These are phyloP conservation scores for Megaleporinus macrocephalus DNA, from an alignment of 2,113 vertebrate species.

Conservation along the genomic window DNA sequence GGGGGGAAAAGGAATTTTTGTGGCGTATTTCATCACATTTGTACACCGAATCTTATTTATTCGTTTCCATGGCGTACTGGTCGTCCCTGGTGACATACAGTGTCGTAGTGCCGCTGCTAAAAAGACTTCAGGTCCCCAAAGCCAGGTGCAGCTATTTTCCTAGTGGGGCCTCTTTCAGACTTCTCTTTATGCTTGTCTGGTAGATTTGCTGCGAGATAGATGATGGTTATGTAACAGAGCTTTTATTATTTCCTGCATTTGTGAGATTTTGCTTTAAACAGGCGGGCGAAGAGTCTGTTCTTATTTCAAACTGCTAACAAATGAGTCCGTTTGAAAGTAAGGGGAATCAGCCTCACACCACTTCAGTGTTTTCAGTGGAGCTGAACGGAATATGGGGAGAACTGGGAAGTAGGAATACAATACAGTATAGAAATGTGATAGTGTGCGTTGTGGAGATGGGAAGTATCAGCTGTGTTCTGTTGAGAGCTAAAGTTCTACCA, in stretches of 20 bases:
- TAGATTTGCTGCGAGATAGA: conserved; percentile 31
- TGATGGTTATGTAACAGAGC: conserved; percentile 2
- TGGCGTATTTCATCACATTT: conserved; percentile 63
- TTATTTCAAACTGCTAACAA: not conserved
- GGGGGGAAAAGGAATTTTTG: conserved; percentile 69
- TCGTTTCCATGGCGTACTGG: not conserved
- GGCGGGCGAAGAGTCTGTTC: not conserved
- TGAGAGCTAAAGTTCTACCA: no score
- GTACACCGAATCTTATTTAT: conserved; percentile 56
- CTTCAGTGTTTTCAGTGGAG: not conserved
- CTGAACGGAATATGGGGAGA: not conserved
- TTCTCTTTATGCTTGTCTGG: not conserved
- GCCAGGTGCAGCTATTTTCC: conserved; percentile 8
- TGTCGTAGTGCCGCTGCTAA: not conserved
- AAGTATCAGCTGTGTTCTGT: no score
- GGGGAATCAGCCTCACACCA: not conserved
- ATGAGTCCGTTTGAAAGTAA: not conserved
- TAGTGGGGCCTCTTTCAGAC: not conserved
- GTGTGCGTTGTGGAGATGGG: no score
- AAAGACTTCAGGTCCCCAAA: not conserved
- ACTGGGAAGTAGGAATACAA: no score
- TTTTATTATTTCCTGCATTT: not conserved
- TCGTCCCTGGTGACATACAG: conserved; percentile 3
- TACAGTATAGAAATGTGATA: no score
- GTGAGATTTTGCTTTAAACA: not conserved